Base-by-base conservation (phyloP, 1,140 invertebrate genomes). In the Zaprionus ornatus region DNA sequence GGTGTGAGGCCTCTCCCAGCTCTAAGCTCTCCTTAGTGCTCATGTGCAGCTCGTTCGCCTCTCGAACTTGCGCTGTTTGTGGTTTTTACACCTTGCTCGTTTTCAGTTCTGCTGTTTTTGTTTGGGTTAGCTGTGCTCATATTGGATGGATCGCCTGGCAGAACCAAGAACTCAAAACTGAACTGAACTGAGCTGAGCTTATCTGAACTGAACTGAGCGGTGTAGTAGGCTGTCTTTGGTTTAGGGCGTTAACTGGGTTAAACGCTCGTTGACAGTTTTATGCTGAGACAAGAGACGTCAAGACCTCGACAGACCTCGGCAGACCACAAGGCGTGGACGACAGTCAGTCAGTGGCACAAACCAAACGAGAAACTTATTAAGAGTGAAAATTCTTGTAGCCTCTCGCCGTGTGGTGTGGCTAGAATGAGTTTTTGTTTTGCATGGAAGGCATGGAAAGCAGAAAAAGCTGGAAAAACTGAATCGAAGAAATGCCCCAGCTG, bases 181-280 rank as follows among this genome's bases (percentile, higher is more conserved):
- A 32, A 61, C 59, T 61, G 45, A 40, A 17, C 29, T 21, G 27
- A 17, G 13, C 54, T 57, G 9, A 29, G 12, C 55, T 10, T 10
- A 19, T 19, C 19, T 60, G 23, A 62, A 62, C 25, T 62, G 61
- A 40, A 17, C 37, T 17, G 29, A 56, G 45, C 13, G 40, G 48
- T 45, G n/a, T n/a, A n/a, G 57, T 37, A 54, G 77, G 67, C 68
- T 81, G 71, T 76, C 79, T 77, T 71, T 72, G 79, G 72, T 29
- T 82, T 80, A 88, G 84, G 84, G 84, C 84, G 80, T 79, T 88
- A 88, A 88, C 84, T 88, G 84, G 84, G 84, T 88, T 88, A 88
- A 88, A 84, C 65, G 78, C 84, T 88, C 74, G 84, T 88, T 88
- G 84, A 88, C 84, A 88, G 78, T 88, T 82, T 80, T 87, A 87